Percentiles rank a stretch among this genome's conserved stretches.
These are phyloP conservation scores for Boulengeromyrus knoepffleri DNA, from an alignment of 2,113 vertebrate species.

Conservation along the genomic window DNA sequence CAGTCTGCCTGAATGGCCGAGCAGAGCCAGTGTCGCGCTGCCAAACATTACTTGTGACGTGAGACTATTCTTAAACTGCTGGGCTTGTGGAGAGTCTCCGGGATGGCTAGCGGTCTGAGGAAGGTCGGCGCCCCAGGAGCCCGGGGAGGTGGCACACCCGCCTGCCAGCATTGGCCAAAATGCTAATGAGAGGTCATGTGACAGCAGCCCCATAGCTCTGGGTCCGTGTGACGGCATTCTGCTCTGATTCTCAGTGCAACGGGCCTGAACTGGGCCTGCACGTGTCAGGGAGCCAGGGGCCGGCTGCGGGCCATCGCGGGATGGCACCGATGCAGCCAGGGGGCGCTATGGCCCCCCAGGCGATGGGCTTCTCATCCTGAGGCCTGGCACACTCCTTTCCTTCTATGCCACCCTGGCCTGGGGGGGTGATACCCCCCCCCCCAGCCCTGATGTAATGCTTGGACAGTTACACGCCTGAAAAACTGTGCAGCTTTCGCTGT, in stretches of 20 bases:
- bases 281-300: not conserved
- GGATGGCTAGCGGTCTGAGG: not conserved
- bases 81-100: not conserved
- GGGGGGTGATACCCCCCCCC: no score
- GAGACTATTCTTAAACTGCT: not conserved
- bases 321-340: not conserved
- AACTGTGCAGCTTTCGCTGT: not conserved
- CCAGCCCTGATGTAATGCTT: not conserved
- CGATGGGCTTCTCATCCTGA: not conserved
- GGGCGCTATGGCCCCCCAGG: not conserved
- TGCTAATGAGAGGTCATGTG: not conserved
- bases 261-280: not conserved
- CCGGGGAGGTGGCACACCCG: not conserved
- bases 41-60: not conserved
- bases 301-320: not conserved
- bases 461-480: not conserved
- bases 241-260: not conserved
- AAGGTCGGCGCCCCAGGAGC: not conserved
- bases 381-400: not conserved
- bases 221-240: not conserved
- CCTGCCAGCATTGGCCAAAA: not conserved
- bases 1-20: not conserved
- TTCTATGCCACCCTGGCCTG: not conserved
- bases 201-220: not conserved
- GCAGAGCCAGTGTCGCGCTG: not conserved